These are phyloP conservation scores for Cryptocephalus moraei DNA, from an alignment of 2,888 invertebrate species.

Conservation along the genomic window DNA sequence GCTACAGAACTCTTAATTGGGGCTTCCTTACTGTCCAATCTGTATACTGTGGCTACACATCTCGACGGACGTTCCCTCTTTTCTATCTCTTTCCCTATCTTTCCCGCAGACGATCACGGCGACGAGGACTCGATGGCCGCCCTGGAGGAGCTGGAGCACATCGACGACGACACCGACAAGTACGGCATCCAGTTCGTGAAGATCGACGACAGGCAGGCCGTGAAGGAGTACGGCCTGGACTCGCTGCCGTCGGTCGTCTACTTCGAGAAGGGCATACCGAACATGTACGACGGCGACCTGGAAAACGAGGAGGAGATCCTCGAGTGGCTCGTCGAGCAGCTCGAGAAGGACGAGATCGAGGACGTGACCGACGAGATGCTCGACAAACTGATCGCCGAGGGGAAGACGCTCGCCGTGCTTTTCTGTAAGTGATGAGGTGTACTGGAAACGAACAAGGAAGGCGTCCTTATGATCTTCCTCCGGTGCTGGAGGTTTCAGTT, in stretches of 20 bases:
- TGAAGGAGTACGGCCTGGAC: conserved; percentile 79
- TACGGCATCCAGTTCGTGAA: conserved; percentile 90
- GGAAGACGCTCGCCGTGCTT: conserved; percentile 78
- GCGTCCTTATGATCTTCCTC: no score
- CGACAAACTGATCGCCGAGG: conserved; percentile 78
- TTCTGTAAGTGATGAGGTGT: conserved; percentile 59
- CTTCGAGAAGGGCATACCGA: conserved; percentile 88
- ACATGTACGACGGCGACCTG: conserved; percentile 82
- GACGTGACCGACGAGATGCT: conserved; percentile 93
- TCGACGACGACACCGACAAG: conserved; percentile 87
- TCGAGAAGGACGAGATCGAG: conserved; percentile 89
- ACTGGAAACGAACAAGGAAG: no score
- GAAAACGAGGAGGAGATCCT: conserved; percentile 82
- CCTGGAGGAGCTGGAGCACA: conserved; percentile 79
- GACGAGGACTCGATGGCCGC: conserved; percentile 82
- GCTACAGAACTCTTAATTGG: no score
- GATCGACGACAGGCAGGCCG: conserved; percentile 78
- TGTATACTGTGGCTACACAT: no score
- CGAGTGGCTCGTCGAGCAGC: conserved; percentile 77
- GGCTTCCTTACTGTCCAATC: no score
- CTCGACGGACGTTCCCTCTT: no score
- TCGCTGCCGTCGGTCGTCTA: conserved; percentile 75
- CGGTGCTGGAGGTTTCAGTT: no score
- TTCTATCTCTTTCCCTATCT: neutral
- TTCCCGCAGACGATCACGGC: conserved; percentile 68